Conservation (phyloP, 1,140 invertebrate genomes). For the Papilio machaon region DNA sequence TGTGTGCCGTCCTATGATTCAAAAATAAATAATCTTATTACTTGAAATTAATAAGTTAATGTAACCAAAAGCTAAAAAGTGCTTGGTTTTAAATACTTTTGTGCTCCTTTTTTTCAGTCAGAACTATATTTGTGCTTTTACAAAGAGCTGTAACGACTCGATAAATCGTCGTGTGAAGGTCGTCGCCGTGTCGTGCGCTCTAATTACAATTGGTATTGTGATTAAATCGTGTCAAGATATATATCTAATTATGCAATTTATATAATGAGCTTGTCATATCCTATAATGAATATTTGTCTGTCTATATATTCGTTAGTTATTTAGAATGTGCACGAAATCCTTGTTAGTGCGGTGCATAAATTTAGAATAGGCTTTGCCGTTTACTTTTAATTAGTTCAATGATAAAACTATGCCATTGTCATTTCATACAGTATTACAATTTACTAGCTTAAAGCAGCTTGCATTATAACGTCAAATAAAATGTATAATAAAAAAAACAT, state of each 20-base stretch:
- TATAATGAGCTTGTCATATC: slow-evolving; percentile 17
- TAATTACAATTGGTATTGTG: slow-evolving; percentile 26
- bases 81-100: background rate
- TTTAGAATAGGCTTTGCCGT: background rate
- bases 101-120: background rate
- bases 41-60: too few relatives aligned
- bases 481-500: too few relatives aligned
- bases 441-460: too few relatives aligned
- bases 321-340: slow-evolving; percentile 27
- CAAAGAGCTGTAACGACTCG: background rate
- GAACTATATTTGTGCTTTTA: background rate
- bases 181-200: slow-evolving; percentile 22
- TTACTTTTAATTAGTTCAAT: slow-evolving; percentile 6
- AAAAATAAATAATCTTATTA: too few relatives aligned
- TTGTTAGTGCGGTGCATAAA: background rate
- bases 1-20: too few relatives aligned
- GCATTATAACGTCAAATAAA: too few relatives aligned
- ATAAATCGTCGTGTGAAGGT: slow-evolving; percentile 1
- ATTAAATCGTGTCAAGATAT: slow-evolving; percentile 31
- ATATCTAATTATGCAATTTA: slow-evolving; percentile 31
- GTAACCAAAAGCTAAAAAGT: too few relatives aligned
- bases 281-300: background rate
- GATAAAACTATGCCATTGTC: background rate
- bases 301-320: slow-evolving; percentile 24
- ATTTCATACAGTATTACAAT: background rate